Percentiles rank a stretch among this genome's conserved stretches.
These are phyloP conservation scores for Synchiropus splendidus DNA, from an alignment of 2,113 vertebrate species.

Conservation along the genomic window DNA sequence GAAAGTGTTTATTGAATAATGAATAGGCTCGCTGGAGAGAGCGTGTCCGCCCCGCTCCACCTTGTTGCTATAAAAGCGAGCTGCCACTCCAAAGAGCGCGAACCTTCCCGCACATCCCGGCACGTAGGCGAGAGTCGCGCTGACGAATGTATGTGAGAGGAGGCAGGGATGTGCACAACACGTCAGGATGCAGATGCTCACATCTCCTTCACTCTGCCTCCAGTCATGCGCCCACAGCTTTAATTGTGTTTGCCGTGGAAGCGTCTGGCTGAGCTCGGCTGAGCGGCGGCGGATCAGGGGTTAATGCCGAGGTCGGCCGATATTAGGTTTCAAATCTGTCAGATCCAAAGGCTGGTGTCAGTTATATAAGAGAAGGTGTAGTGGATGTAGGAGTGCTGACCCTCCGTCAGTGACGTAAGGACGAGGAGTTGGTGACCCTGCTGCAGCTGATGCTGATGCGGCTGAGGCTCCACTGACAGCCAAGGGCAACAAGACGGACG, in stretches of 20 bases:
- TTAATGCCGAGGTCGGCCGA: conserved; percentile 47
- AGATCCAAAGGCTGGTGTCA: too few relatives aligned
- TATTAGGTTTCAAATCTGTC: too few relatives aligned
- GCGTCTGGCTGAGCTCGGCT: conserved; percentile 20
- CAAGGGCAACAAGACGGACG: too few relatives aligned
- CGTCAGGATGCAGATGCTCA: conserved; percentile 45
- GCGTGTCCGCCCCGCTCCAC: conserved; percentile 11
- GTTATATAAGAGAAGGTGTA: too few relatives aligned
- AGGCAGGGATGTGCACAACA: conserved; percentile 41
- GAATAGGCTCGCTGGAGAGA: conserved; percentile 17
- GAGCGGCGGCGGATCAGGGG: conserved; percentile 32
- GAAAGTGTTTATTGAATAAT: conserved; percentile 53
- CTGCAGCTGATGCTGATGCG: too few relatives aligned
- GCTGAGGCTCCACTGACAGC: too few relatives aligned
- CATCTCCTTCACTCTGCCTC: conserved; percentile 34
- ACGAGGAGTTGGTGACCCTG: too few relatives aligned
- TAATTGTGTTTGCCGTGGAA: conserved; percentile 54
- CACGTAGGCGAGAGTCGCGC: conserved; percentile 32
- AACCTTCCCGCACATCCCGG: conserved; percentile 22
- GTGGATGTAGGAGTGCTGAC: too few relatives aligned
- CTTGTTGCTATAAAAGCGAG: conserved; percentile 39
- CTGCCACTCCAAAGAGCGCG: conserved; percentile 35
- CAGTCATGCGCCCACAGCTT: conserved; percentile 49
- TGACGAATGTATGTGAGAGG: conserved; percentile 52
- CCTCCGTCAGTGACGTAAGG: too few relatives aligned